phyloP scores from a whole-genome alignment of 1,140 invertebrate species.

The Psix sp. region DNA sequence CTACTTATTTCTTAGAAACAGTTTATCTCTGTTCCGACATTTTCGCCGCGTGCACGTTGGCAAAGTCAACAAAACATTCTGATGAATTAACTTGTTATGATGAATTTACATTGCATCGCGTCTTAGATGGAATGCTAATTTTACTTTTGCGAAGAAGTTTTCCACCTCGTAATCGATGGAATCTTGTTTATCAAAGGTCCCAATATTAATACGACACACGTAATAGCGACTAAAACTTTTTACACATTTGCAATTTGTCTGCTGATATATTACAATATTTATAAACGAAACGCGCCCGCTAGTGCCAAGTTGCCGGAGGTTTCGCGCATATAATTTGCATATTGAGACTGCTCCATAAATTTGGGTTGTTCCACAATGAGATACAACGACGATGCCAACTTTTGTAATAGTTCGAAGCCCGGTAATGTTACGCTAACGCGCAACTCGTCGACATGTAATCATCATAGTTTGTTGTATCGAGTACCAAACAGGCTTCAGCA shows the following conservation, averaged over 20 bases:
- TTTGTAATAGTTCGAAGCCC: slow-evolving; percentile 50
- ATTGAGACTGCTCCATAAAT: slow-evolving; percentile 55
- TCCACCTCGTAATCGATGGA: slow-evolving; percentile 23
- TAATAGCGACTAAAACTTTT: slow-evolving; percentile 27
- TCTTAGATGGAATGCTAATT: slow-evolving; percentile 29
- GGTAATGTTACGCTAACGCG: slow-evolving; percentile 34
- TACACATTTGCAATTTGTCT: slow-evolving; percentile 40
- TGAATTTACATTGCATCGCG: slow-evolving; percentile 36
- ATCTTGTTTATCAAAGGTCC: slow-evolving; percentile 20
- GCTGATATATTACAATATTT: slow-evolving; percentile 47
- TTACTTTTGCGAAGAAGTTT: slow-evolving; percentile 24
- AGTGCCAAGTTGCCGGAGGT: slow-evolving; percentile 32
- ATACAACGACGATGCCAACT: slow-evolving; percentile 49
- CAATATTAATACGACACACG: slow-evolving; percentile 36
- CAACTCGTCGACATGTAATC: slow-evolving; percentile 33
- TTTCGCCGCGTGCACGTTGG: slow-evolving; percentile 4
- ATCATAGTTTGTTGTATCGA: slow-evolving; percentile 44
- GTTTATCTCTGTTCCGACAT: slow-evolving; percentile 14
- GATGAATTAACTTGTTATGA: slow-evolving; percentile 43
- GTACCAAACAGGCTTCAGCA: slow-evolving; percentile 8
- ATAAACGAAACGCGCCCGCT: slow-evolving; percentile 24
- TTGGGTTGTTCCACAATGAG: slow-evolving; percentile 38
- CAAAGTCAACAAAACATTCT: slow-evolving; percentile 34
- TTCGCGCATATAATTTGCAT: slow-evolving; percentile 50
- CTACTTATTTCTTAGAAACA: slow-evolving; percentile 3